phyloP scores from a whole-genome alignment of 2,888 invertebrate species.

The Timema podura region DNA sequence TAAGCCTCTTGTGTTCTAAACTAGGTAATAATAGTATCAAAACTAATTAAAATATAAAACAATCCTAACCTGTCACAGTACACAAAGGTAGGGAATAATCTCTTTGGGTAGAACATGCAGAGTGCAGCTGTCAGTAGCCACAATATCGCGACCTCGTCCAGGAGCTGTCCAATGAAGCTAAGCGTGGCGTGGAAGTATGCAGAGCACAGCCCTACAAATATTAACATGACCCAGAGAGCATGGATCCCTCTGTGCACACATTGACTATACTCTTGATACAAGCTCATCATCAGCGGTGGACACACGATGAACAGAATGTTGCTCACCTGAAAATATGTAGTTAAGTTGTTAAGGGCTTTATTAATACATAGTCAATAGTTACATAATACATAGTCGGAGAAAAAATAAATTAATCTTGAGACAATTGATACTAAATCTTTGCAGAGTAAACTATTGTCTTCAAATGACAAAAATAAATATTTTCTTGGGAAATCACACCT shows the following conservation, averaged over 20 bases:
- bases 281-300: conserved; percentile 71
- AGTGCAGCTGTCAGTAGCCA: conserved; percentile 79
- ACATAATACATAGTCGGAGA: not conserved
- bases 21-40: too few species aligned
- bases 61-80: conserved; percentile 57
- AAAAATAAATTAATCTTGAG: conserved; percentile 2
- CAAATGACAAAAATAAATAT: too few species aligned
- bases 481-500: too few species aligned
- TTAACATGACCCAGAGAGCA: conserved; percentile 73
- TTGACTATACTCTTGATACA: conserved; percentile 72
- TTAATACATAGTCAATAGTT: too few species aligned
- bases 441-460: too few species aligned
- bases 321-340: conserved; percentile 58
- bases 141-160: conserved; percentile 76
- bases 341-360: conserved; percentile 8
- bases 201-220: conserved; percentile 73
- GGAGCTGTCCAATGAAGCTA: conserved; percentile 71
- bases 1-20: too few species aligned
- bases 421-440: too few species aligned
- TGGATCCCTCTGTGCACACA: conserved; percentile 73
- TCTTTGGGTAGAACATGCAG: conserved; percentile 68
- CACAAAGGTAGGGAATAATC: conserved; percentile 63
- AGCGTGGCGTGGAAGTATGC: conserved; percentile 84
- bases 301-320: conserved; percentile 72
- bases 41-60: too few species aligned